phyloP scores from a whole-genome alignment of 2,797 vertebrate species.

The Sorex maritimensis region DNA sequence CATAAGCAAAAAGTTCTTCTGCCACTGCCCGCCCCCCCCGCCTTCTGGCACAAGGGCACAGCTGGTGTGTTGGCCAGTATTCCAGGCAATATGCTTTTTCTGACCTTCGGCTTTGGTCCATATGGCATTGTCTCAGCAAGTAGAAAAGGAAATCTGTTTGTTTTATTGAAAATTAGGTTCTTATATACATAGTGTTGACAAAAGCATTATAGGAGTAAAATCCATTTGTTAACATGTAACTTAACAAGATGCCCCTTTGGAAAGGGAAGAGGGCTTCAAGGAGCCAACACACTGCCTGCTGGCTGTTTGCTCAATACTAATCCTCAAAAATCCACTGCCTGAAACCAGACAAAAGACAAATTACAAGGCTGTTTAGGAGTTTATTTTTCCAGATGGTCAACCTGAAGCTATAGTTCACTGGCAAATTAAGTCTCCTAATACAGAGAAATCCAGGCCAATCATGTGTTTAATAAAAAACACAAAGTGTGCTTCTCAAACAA shows the following conservation, averaged over 20 bases:
- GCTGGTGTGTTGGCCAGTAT: constrained; percentile 63
- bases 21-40: constrained; percentile 2
- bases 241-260: constrained; percentile 78
- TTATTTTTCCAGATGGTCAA: constrained; percentile 89
- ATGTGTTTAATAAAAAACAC: constrained; percentile 83
- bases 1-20: constrained; percentile 44
- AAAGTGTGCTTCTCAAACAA: constrained; percentile 83
- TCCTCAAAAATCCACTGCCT: constrained; percentile 82
- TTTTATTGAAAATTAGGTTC: constrained; percentile 77
- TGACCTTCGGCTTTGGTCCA: constrained; percentile 78
- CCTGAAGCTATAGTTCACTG: constrained; percentile 85
- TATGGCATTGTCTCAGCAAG: constrained; percentile 70
- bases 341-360: constrained; percentile 89
- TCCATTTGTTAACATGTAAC: constrained; percentile 86
- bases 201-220: constrained; percentile 77
- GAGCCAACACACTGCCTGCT: constrained; percentile 80
- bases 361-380: constrained; percentile 87
- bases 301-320: constrained; percentile 86
- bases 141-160: constrained; percentile 71
- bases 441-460: constrained; percentile 82
- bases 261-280: constrained; percentile 81
- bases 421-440: constrained; percentile 83
- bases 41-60: constrained; percentile 70
- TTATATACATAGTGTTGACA: constrained; percentile 78
- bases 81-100: constrained; percentile 63